These are phyloP conservation scores for Eupithecia subumbrata DNA, from an alignment of 2,888 invertebrate species.

Conservation along the genomic window DNA sequence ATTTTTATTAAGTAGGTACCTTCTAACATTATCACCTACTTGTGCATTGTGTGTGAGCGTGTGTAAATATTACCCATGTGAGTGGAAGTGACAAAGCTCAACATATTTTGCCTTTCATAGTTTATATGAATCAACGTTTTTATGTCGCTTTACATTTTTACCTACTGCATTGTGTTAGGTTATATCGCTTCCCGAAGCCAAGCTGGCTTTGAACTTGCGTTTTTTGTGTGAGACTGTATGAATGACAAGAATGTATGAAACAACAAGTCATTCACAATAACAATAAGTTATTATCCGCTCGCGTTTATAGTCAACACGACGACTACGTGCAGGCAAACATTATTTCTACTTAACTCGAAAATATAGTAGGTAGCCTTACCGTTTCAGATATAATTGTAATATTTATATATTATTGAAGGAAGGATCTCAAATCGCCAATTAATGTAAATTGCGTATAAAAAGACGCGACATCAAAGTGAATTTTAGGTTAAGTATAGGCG, in stretches of 20 bases:
- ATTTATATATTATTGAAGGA: no score
- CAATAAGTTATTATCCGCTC: background rate
- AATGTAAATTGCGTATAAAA: no score
- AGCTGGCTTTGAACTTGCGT: background rate
- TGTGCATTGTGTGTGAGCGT: background rate
- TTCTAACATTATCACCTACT: background rate
- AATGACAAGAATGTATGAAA: constrained; percentile 4
- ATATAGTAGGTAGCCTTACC: no score
- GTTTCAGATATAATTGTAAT: no score
- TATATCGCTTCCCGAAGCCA: background rate
- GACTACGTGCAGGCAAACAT: background rate
- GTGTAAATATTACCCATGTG: background rate
- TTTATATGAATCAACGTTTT: background rate
- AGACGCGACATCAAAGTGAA: no score
- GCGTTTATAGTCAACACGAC: background rate
- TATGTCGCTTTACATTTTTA: background rate
- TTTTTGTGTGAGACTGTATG: background rate
- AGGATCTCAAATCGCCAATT: no score
- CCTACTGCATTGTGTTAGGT: background rate
- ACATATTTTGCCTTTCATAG: background rate
- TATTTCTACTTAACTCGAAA: no score
- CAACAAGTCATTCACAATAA: background rate
- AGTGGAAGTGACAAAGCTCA: background rate
- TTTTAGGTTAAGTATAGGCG: no score
- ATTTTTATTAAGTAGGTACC: background rate